These are phyloP conservation scores for Prinia subflava DNA, from an alignment of 2,113 vertebrate species.

Conservation along the genomic window DNA sequence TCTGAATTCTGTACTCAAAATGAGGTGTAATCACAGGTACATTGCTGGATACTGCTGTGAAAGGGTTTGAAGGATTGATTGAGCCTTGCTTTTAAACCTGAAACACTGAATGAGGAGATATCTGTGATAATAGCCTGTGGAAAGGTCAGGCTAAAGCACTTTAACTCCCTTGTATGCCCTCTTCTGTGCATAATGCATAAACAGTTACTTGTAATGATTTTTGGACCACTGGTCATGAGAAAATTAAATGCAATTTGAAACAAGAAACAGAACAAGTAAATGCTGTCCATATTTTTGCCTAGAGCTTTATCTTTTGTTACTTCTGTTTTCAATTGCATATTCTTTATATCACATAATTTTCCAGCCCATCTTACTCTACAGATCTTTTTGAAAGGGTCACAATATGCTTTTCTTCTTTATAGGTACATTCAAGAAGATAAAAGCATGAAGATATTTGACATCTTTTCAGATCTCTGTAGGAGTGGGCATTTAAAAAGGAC, in stretches of 20 bases:
- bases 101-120: neutral
- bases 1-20: neutral
- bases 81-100: neutral
- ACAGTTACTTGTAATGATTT: conserved; percentile 1
- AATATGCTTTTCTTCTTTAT: neutral
- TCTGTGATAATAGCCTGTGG: neutral
- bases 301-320: neutral
- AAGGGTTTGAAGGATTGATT: neutral
- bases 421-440: neutral
- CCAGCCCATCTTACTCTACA: neutral
- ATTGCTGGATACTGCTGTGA: neutral
- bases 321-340: neutral
- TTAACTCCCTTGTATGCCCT: neutral
- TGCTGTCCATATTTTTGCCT: neutral
- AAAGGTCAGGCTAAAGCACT: neutral
- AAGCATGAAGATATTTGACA: neutral
- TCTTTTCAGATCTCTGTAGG: neutral
- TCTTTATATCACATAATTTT: neutral
- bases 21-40: neutral
- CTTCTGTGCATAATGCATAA: neutral
- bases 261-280: conserved; percentile 1
- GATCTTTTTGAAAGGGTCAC: neutral
- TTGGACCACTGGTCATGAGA: neutral
- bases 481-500: neutral
- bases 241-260: conserved; percentile 3